Percentiles rank a stretch among this genome's conserved stretches.
These are phyloP conservation scores for Meloe dianella DNA, from an alignment of 2,888 invertebrate genomes.

Conservation along the genomic window DNA sequence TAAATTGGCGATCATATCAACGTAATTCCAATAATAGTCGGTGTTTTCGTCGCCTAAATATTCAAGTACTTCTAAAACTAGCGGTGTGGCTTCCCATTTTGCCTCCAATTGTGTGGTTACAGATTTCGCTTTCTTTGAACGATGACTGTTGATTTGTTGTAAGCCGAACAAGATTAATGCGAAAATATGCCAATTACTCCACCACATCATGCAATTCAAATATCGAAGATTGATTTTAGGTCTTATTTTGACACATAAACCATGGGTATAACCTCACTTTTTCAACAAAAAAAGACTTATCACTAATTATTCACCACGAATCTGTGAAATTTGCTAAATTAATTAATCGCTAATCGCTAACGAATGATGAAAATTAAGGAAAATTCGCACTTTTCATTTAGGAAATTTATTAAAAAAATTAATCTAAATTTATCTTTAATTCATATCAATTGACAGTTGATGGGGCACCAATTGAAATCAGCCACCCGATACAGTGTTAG, in stretches of 20 bases:
- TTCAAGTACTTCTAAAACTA: constrained; percentile 89
- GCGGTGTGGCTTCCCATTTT: constrained; percentile 93
- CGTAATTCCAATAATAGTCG: constrained; percentile 82
- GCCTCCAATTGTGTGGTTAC: constrained; percentile 89
- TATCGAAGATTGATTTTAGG: too few relatives aligned
- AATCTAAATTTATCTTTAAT: background rate
- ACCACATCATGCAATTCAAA: constrained; percentile 24
- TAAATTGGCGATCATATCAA: constrained; percentile 71
- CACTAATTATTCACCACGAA: background rate
- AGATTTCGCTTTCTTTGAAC: constrained; percentile 71
- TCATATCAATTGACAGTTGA: background rate
- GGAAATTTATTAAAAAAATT: background rate
- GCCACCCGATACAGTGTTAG: constrained; percentile 7
- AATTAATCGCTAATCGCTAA: constrained; percentile 6
- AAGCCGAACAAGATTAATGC: constrained; percentile 13
- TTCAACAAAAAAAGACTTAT: background rate
- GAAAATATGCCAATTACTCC: constrained; percentile 1
- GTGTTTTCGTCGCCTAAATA: constrained; percentile 82
- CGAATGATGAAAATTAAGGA: background rate
- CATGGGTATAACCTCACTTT: constrained; percentile 20
- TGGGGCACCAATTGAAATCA: background rate
- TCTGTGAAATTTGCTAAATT: background rate
- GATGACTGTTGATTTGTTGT: constrained; percentile 13
- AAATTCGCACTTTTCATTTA: constrained; percentile 9
- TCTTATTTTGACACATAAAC: background rate